Conservation (phyloP, 2,888 invertebrate species). For the Phytoseiulus persimilis region DNA sequence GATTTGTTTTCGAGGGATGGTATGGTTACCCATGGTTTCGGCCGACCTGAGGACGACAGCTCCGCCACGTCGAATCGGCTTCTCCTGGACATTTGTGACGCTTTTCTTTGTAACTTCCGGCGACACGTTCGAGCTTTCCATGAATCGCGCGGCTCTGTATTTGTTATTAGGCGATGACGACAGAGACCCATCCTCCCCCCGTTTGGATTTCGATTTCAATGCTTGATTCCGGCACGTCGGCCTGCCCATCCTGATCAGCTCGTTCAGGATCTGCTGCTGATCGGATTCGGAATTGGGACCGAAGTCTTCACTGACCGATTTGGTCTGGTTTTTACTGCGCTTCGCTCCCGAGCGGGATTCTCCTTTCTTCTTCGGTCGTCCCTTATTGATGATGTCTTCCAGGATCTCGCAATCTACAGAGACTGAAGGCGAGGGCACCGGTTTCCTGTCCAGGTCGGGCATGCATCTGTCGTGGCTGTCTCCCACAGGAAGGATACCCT, state of each 20-base stretch:
- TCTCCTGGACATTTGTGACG: slow-evolving; percentile 13
- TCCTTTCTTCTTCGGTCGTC: background rate
- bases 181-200: background rate
- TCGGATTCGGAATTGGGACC: slow-evolving; percentile 15
- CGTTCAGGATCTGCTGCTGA: slow-evolving; percentile 21
- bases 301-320: background rate
- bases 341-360: background rate
- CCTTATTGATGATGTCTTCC: background rate
- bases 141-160: slow-evolving; percentile 17
- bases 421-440: background rate
- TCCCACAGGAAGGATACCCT: background rate
- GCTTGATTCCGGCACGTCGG: slow-evolving; percentile 8
- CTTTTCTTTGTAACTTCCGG: background rate
- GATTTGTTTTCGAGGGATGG: background rate
- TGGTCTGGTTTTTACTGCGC: background rate
- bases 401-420: background rate
- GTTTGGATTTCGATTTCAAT: background rate
- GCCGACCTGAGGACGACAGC: background rate
- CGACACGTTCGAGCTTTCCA: background rate
- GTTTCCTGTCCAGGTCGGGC: slow-evolving; percentile 20
- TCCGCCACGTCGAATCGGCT: background rate
- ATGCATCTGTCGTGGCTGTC: slow-evolving; percentile 26
- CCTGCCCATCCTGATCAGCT: slow-evolving; percentile 15
- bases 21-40: background rate
- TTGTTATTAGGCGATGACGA: background rate